Evolutionary conservation across 2,113 vertebrate genomes (phyloP), one percentile per base, ranked within the genome.

Genomic region (Notothenia rossii): DNA sequence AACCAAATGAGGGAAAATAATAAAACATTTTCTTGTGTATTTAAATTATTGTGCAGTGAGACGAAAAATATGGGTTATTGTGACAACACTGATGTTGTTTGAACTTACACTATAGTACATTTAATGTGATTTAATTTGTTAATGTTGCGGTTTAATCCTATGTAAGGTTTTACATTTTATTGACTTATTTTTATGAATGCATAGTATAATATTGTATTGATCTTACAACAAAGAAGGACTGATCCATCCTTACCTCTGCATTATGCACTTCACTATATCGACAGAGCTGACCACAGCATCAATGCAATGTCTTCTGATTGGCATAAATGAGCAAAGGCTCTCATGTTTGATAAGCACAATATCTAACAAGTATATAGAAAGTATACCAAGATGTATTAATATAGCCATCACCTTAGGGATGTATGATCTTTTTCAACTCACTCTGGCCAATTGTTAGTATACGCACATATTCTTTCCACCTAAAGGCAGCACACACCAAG

Each of bases 281-380:
- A 70, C 77, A 69, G 67, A 79, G 73, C 76, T 79, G 79, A 89
- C 77, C 75, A 63, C 81, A 75, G 65, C 20, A 14, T 71, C 62
- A 63, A 6, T 64, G 48, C 40, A 56, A 29, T 54, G 17, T 61
- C 45, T n/a, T 66, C n/a, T 29, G 40, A 79, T 53, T 48, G 72
- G 46, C 49, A 2, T n/a, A 79, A 54, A 20, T 53, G 49, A 68
- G 72, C 43, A 11, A 61, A 54, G 46, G 45, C 18, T 71, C 18
- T 60, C 50, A 8, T 53, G 49, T 18, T 45, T 63, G 53, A 62
- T 46, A 62, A 68, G 67, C 46, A 50, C 72, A 79, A 75, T 49
- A 71, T 74, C 54, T 55, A 51, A 72, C 59, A 82, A 54, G 58
- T 40, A 8, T 40, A 40, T 40, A 8, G 36, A 58, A 22, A 14